phyloP scores from a whole-genome alignment of 2,888 invertebrate genomes.

The Idaea straminata region DNA sequence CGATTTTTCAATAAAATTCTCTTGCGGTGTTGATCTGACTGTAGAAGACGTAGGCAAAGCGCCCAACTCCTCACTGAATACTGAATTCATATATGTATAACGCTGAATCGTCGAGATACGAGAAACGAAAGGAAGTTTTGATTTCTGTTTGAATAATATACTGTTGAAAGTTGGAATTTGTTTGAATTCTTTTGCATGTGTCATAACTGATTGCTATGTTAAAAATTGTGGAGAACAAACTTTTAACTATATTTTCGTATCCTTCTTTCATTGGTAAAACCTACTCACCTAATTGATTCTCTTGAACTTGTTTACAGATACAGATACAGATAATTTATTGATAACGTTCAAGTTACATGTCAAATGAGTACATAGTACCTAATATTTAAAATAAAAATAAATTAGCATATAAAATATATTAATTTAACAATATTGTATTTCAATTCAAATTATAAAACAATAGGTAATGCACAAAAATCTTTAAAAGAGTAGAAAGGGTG shows the following conservation, averaged over 20 bases:
- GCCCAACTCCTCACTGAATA: slow-evolving; percentile 47
- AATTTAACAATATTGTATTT: too few species aligned
- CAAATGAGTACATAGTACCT: too few species aligned
- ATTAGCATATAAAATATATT: too few species aligned
- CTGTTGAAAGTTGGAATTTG: slow-evolving; percentile 42
- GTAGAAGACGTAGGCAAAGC: slow-evolving; percentile 29
- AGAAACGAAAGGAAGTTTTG: slow-evolving; percentile 63
- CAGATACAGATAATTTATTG: too few species aligned
- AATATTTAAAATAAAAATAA: too few species aligned
- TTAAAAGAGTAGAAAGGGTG: too few species aligned
- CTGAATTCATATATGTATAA: slow-evolving; percentile 44
- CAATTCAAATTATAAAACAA: too few species aligned
- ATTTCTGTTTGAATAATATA: slow-evolving; percentile 58
- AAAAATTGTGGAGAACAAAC: slow-evolving; percentile 11
- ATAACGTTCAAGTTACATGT: too few species aligned
- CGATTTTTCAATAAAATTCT: slow-evolving; percentile 33
- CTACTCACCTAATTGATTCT: not conserved
- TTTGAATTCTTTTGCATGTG: slow-evolving; percentile 32
- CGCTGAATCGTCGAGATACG: slow-evolving; percentile 42
- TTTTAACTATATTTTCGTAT: not conserved
- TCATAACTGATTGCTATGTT: slow-evolving; percentile 21
- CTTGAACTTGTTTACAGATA: too few species aligned
- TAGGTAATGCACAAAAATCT: too few species aligned
- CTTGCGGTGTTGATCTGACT: slow-evolving; percentile 25
- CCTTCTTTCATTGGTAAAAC: not conserved